Evolutionary conservation across 2,888 invertebrate species (phyloP).

Genomic region (Polyommatus iphigenia): DNA sequence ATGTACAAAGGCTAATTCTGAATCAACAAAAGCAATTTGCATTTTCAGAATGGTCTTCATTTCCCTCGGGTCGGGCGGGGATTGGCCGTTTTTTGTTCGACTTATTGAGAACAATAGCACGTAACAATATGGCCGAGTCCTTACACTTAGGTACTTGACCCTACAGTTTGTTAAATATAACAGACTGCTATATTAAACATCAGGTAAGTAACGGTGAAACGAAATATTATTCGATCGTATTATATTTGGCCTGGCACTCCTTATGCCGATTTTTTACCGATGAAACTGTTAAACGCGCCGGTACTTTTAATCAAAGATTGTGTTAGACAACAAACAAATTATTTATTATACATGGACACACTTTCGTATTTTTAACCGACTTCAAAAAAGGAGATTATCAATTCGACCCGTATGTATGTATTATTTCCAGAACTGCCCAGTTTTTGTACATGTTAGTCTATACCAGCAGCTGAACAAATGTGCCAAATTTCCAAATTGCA

Average conservation of each 20-base stretch:
- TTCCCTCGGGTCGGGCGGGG: constrained; percentile 45
- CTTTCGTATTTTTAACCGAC: no score
- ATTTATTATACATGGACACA: no score
- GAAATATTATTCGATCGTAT: neutral
- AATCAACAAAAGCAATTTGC: constrained; percentile 44
- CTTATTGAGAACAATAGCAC: constrained; percentile 51
- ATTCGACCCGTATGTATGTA: no score
- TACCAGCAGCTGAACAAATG: no score
- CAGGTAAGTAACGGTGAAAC: neutral
- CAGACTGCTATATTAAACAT: neutral
- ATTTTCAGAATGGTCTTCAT: constrained; percentile 46
- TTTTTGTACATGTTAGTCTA: no score
- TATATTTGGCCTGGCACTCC: neutral
- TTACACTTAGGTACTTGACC: constrained; percentile 38
- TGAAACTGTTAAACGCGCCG: neutral
- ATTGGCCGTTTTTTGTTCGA: constrained; percentile 52
- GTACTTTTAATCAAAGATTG: no score
- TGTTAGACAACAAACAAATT: no score
- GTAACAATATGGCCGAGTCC: constrained; percentile 46
- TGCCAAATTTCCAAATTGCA: no score
- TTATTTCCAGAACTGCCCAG: no score
- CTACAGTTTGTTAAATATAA: neutral
- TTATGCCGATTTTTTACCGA: neutral
- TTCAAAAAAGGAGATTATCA: no score
- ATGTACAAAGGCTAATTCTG: constrained; percentile 41